Evolutionary conservation across 2,113 vertebrate genomes (phyloP).

Genomic region (Scomber japonicus): DNA sequence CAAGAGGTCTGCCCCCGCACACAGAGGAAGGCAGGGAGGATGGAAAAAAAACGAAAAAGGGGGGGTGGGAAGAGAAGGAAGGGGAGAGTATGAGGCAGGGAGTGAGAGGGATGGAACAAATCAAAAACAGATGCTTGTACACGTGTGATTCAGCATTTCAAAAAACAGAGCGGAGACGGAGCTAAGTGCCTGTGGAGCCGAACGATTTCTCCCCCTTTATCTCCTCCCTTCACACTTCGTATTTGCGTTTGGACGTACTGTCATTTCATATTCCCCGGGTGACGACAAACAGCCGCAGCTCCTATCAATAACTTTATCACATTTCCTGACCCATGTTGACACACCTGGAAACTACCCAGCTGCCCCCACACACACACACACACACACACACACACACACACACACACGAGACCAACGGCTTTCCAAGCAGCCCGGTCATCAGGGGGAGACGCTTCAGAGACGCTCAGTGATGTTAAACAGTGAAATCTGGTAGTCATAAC

Average conservation of each 20-base stretch:
- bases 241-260: constrained; percentile 1
- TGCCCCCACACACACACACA: not conserved
- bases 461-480: constrained; percentile 37
- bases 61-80: not conserved
- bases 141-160: constrained; percentile 82
- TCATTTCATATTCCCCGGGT: constrained; percentile 37
- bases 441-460: constrained; percentile 49
- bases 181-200: constrained; percentile 17
- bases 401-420: not conserved
- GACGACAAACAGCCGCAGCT: constrained; percentile 26
- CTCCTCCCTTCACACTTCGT: constrained; percentile 9
- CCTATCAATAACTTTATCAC: constrained; percentile 29
- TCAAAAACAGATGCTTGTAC: constrained; percentile 84
- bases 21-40: constrained; percentile 66
- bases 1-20: constrained; percentile 71
- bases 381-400: too few species aligned
- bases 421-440: constrained; percentile 41
- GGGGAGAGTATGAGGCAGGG: constrained; percentile 49
- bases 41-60: constrained; percentile 43
- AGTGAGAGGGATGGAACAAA: constrained; percentile 74
- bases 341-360: constrained; percentile 65
- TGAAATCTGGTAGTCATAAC: constrained; percentile 60
- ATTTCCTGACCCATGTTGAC: constrained; percentile 65
- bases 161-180: constrained; percentile 50
- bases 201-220: not conserved